Base-by-base conservation (phyloP, 2,888 invertebrate genomes). In the Tillus elongatus region DNA sequence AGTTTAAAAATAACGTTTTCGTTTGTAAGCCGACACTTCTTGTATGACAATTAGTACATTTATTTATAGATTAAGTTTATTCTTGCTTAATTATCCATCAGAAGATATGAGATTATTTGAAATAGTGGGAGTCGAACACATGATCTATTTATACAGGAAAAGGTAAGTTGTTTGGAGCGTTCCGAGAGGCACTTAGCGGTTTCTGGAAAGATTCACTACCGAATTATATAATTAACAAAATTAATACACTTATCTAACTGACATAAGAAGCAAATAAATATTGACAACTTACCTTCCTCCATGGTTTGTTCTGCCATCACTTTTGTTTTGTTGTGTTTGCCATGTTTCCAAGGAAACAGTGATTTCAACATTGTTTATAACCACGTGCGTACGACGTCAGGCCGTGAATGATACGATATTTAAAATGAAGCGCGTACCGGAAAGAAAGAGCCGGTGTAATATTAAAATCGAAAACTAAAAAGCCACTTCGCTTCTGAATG, bases 321-420 rank as follows among this genome's bases (percentile, higher is more conserved):
- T 13, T 32, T 32, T 14, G 32, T 32, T 32, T 32, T 32, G 32
- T 32, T 32, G 32, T 32, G 32, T 32, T 32, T 32, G 32, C 11
- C 11, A 11, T 32, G 32, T 32, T 32, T 32, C 32, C 32, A 32
- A 32, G 32, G 32, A 32, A 32, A 32, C 32, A 32, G 32, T 14
- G 32, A 12, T 32, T 32, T 32, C 32, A 32, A 32, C 32, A 32
- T 32, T 14, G 32, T 14, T 32, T 12, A 9, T 19, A 8, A 19
- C 12, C 32, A 32, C 32, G 32, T 32, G 32, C 12, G 8, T 14
- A 14, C 32, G 32, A 32, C 32, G 32, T 14, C 13, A 32, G 11
- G 12, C 6, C 6, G 6, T 8, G 24, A 19, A 19, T 19, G 24
- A 19, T 8, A 19, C 24, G 6, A n/a, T 8, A 19, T 8, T n/a